A percentile compares a stretch with the other conserved stretches of the same genome.
Conservation (phyloP, 2,113 vertebrate species). For the Lophotis ruficrista region DNA sequence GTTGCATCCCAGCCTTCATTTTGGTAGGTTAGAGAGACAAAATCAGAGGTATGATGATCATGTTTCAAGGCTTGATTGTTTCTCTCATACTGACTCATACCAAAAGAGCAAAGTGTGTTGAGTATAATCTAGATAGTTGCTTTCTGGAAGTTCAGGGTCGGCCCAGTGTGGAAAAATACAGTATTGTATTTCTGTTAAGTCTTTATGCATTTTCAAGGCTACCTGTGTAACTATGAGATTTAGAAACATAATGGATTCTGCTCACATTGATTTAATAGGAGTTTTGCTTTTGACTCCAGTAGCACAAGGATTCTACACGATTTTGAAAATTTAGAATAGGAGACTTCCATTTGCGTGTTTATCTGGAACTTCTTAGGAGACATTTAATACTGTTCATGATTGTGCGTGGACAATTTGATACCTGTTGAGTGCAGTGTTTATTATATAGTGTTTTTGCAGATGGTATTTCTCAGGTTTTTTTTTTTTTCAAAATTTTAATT, state of each 20-base stretch:
- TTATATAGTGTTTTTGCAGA: neutral
- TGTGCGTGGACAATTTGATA: neutral
- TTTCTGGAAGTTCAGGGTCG: neutral
- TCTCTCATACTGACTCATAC: neutral
- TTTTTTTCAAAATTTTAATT: neutral
- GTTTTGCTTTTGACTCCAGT: neutral
- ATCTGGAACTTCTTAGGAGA: neutral
- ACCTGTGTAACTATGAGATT: neutral
- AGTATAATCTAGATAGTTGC: neutral
- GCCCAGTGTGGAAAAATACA: neutral
- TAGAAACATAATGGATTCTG: neutral
- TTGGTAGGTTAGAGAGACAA: neutral
- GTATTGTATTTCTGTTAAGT: neutral
- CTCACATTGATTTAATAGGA: neutral
- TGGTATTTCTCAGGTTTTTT: fast-evolving
- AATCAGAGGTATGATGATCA: neutral
- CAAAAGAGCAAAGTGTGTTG: neutral
- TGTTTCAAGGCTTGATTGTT: neutral
- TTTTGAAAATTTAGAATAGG: neutral
- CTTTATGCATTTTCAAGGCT: neutral
- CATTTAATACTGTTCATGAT: neutral
- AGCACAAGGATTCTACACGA: neutral
- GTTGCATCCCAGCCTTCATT: neutral
- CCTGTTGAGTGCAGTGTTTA: neutral
- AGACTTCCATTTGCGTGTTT: neutral